These are phyloP conservation scores for Conus canariensis DNA, from an alignment of 2,888 invertebrate genomes.

Conservation along the genomic window DNA sequence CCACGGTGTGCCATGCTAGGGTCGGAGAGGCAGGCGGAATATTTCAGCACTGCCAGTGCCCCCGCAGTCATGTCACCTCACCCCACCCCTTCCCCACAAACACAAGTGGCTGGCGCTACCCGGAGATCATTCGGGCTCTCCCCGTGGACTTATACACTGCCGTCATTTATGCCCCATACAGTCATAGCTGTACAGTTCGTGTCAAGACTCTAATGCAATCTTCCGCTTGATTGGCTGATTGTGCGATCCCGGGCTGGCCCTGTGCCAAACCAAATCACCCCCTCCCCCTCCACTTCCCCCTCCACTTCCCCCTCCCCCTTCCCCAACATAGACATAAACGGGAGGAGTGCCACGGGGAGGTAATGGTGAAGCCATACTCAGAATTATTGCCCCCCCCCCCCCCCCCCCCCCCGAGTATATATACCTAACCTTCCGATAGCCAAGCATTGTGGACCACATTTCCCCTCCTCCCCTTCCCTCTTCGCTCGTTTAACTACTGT, in stretches of 20 bases:
- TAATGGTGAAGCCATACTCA: too few species aligned
- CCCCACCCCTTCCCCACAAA: neutral
- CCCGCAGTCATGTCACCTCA: neutral
- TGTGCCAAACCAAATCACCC: neutral
- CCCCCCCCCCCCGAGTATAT: too few species aligned
- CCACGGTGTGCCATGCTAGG: neutral
- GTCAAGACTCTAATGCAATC: neutral
- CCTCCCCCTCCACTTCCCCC: neutral
- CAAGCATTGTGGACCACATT: too few species aligned
- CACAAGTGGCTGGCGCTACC: neutral
- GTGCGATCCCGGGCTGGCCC: neutral
- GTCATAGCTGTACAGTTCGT: neutral
- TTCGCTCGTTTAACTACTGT: too few species aligned
- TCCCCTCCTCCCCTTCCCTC: too few species aligned
- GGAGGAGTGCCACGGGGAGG: too few species aligned
- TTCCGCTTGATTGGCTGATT: slow-evolving; percentile 17
- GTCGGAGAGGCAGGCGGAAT: neutral
- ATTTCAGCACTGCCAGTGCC: slow-evolving; percentile 6
- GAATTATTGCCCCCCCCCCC: too few species aligned
- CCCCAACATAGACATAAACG: neutral
- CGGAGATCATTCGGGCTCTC: neutral
- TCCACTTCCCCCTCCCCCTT: neutral
- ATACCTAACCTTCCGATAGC: too few species aligned
- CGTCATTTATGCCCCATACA: neutral
- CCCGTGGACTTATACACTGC: too few species aligned